Evolutionary conservation across 2,888 invertebrate genomes (phyloP), one percentile per base, ranked within the genome.

Genomic region (Drosophila neonasuta): DNA sequence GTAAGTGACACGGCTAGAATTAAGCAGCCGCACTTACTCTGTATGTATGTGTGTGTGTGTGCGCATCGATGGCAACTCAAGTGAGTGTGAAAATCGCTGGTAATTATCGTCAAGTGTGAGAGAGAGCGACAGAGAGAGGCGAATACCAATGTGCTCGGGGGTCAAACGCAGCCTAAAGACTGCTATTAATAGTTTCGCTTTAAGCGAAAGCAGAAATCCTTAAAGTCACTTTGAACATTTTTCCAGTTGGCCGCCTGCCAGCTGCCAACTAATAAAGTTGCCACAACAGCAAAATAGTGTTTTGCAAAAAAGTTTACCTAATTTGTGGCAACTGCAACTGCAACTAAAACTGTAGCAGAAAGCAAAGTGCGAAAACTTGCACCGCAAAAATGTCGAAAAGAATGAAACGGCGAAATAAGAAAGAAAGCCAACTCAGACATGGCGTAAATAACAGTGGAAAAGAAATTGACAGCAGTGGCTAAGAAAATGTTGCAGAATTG

Each of bases 181-280:
- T n/a, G 54, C 68, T 71, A 80, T 80, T 68, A 70, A 79, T 80
- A 74, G 71, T 36, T 36, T 44, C 4, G 17, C 59, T 20, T 60
- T 56, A 36, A 56, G 62, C 56, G 13, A 13, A 13, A 13, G 44
- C 11, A 9, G 24, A 51, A 49, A 49, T 13, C 41, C 36, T 45
- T 57, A 44, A 32, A 52, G 29, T 17, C 34, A 9, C 30, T 57
- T 49, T 15, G 8, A 13, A n/a, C 9, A 9, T 52, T 54, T 55
- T 81, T 81, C 63, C 65, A 58, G 55, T 34, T 81, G 81, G 68
- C 49, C 74, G 74, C 70, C 80, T 68, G 72, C 82, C 80, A 62
- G 69, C 80, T 68, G 72, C 82, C 80, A 62, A 68, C 76, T 76
- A 83, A 78, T 80, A 78, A 83, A 80, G 60, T 78, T 78, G 58